A percentile compares a stretch with the other conserved stretches of the same genome.
Evolutionary conservation across 2,888 invertebrate genomes (phyloP).

Genomic region (Pasiphila rectangulata): DNA sequence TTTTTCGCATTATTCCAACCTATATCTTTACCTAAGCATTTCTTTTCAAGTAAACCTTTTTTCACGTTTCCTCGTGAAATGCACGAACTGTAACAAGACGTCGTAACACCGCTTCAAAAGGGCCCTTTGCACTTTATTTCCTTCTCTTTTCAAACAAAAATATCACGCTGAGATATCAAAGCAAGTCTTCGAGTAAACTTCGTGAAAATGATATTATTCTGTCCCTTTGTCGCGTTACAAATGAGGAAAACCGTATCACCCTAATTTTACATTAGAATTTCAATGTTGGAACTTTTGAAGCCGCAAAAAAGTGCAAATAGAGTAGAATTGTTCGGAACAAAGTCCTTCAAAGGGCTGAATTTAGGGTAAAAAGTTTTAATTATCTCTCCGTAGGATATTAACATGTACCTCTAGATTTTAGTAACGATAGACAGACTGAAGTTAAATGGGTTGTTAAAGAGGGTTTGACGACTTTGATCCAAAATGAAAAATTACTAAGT

Average conservation of each 20-base stretch:
- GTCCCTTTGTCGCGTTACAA: constrained; percentile 14
- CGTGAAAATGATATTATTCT: constrained; percentile 10
- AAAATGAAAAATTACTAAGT: background rate
- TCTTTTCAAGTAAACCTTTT: too few relatives aligned
- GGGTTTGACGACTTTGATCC: constrained; percentile 7
- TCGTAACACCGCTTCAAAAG: too few relatives aligned
- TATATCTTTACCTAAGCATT: too few relatives aligned
- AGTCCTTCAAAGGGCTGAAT: constrained; percentile 35
- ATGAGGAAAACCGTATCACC: constrained; percentile 22
- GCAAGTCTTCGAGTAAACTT: constrained; percentile 3
- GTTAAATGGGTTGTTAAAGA: constrained; percentile 31
- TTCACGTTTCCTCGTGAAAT: too few relatives aligned
- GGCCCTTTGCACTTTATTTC: too few relatives aligned
- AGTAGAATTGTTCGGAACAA: constrained; percentile 36
- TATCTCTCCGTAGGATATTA: constrained; percentile 31
- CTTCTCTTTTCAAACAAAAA: background rate
- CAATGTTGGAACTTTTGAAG: constrained; percentile 25
- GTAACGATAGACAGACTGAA: constrained; percentile 29
- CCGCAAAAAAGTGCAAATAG: constrained; percentile 36
- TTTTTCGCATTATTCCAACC: too few relatives aligned
- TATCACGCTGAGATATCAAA: constrained; percentile 1
- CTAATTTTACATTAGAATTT: constrained; percentile 27
- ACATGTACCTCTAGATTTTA: constrained; percentile 32
- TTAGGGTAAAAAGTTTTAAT: constrained; percentile 37
- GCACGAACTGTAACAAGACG: too few relatives aligned